Conservation (phyloP, 2,113 vertebrate species). For the Lepus americanus region DNA sequence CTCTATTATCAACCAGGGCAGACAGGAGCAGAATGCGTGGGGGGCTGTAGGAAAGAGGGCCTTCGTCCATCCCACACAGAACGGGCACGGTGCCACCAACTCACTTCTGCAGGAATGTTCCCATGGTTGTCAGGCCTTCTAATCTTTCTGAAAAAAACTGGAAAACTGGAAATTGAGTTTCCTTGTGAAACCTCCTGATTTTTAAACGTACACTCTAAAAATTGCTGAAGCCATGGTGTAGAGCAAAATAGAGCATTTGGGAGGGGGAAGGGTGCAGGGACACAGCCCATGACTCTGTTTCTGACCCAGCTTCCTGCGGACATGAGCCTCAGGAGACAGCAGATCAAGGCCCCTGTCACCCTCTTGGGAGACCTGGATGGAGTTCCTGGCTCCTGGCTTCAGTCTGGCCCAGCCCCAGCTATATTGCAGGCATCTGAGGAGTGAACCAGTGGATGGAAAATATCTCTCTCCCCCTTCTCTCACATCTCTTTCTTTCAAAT, state of each 20-base stretch:
- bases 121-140: background rate
- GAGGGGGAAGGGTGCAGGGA: accelerated
- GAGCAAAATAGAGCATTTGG: background rate
- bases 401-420: background rate
- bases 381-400: background rate
- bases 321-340: too few species aligned
- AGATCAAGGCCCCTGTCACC: too few species aligned
- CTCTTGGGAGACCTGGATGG: too few species aligned
- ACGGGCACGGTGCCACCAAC: accelerated
- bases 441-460: too few species aligned
- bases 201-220: background rate
- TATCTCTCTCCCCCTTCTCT: too few species aligned
- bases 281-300: background rate
- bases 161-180: background rate
- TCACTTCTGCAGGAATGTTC: background rate
- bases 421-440: too few species aligned
- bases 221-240: background rate
- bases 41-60: background rate
- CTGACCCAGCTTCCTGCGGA: too few species aligned
- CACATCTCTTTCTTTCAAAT: too few species aligned
- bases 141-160: background rate
- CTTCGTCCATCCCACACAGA: too few species aligned
- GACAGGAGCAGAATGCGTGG: background rate
- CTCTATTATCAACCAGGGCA: background rate
- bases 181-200: conserved; percentile 26